Conservation (phyloP, 1,140 invertebrate genomes). For the Brevipalpus yothersi region DNA sequence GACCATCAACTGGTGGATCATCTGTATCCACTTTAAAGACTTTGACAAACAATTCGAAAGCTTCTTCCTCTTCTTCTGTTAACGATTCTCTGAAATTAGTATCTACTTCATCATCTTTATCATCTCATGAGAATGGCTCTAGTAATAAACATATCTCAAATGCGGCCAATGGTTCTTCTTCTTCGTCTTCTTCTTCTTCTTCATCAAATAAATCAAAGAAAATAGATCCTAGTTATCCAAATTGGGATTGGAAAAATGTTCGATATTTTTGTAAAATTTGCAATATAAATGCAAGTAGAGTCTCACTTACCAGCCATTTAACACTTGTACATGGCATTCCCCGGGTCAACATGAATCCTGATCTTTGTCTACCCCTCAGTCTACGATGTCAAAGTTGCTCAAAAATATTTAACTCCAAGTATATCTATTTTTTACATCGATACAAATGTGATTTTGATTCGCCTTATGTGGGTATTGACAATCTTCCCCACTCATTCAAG, state of each 20-base stretch:
- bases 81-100: too few relatives aligned
- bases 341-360: not conserved
- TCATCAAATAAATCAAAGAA: not conserved
- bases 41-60: too few relatives aligned
- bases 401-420: constrained; percentile 3
- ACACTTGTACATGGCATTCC: constrained; percentile 1
- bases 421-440: constrained; percentile 3
- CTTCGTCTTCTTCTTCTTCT: too few relatives aligned
- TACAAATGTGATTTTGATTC: constrained; percentile 2
- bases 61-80: too few relatives aligned
- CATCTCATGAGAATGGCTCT: not conserved
- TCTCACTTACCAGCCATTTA: constrained; percentile 2
- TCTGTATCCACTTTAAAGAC: too few relatives aligned
- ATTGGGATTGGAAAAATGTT: not conserved
- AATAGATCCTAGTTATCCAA: not conserved
- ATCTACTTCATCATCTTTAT: not conserved
- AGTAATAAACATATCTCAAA: not conserved
- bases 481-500: too few relatives aligned
- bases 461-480: not conserved
- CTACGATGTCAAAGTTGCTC: constrained; percentile 3
- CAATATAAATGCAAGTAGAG: not conserved
- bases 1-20: too few relatives aligned
- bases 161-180: not conserved
- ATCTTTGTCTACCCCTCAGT: not conserved
- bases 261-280: constrained; percentile 3